Evolutionary conservation across 2,888 invertebrate genomes (phyloP), one percentile per base, ranked within the genome.

Genomic region (Lydus trimaculatus): DNA sequence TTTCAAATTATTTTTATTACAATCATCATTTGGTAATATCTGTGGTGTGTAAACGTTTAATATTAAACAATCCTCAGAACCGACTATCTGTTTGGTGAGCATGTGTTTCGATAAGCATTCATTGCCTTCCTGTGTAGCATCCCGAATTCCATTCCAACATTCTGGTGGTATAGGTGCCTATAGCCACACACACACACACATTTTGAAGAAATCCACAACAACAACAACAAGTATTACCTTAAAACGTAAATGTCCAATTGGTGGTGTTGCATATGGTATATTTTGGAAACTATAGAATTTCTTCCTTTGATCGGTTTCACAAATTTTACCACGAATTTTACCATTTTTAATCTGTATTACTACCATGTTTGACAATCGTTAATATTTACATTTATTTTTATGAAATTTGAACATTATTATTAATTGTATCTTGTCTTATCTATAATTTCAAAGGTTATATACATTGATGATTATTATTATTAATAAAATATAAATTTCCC

Each of bases 251-350:
- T 79, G 69, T 23, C 83, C 82, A 17, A 84, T 36, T 2, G 85
- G 84, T 20, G 85, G 81, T 73, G 82, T 79, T 0, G 82, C 85
- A 64, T 84, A 85, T 0, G 85, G 85, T 56, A 85, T 82, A 25
- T 83, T 83, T 64, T 80, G 80, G 69, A 85, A 85, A 73, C 81
- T 79, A 63, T 77, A 80, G 71, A 78, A 84, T 48, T 68, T 65
- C n/a, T 75, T 74, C 15, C 80, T 81, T 15, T 76, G 64, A 17
- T 67, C 69, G 73, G 81, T 79, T 17, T 61, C 68, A 20, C 73
- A 73, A 6, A 78, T 64, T 69, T 73, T 77, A 23, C 84, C 84
- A 48, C 72, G 72, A 9, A 84, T 39, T 73, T 78, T 75, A 15
- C 84, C 84, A 61, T 76, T 67, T 31, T 60, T 17, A 25, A 48